Percentiles rank a stretch among this genome's conserved stretches.
Conservation (phyloP, 1,140 invertebrate genomes). For the Panonychus citri region DNA sequence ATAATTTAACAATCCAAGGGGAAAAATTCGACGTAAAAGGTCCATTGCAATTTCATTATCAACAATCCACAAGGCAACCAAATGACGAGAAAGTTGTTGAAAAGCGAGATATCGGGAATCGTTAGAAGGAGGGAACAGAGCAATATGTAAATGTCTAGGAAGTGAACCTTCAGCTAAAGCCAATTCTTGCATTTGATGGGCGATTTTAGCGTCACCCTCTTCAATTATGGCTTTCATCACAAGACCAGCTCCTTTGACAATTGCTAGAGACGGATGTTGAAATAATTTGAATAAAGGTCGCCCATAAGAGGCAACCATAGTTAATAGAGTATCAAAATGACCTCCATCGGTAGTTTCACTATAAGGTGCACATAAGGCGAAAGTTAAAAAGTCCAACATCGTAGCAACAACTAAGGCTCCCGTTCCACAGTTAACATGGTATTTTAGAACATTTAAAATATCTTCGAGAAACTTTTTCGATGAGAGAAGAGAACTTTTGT, state of each 20-base stretch:
- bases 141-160: conserved; percentile 69
- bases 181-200: conserved; percentile 79
- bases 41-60: conserved; percentile 76
- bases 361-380: conserved; percentile 90
- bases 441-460: conserved; percentile 80
- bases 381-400: conserved; percentile 97
- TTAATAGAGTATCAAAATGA: conserved; percentile 80
- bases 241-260: conserved; percentile 90
- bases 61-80: conserved; percentile 93
- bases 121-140: conserved; percentile 60
- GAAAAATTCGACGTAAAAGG: conserved; percentile 57
- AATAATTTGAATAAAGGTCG: conserved; percentile 77
- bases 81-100: conserved; percentile 72
- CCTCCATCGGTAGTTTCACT: conserved; percentile 95
- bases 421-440: conserved; percentile 53
- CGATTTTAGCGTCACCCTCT: conserved; percentile 72
- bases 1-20: conserved; percentile 31
- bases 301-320: conserved; percentile 76
- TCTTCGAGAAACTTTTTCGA: conserved; percentile 77
- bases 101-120: conserved; percentile 45
- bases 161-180: conserved; percentile 90
- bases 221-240: conserved; percentile 94
- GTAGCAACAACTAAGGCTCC: conserved; percentile 43
- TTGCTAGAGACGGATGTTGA: conserved; percentile 87
- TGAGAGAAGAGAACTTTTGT: conserved; percentile 83